Base-by-base conservation (phyloP, 2,888 invertebrate genomes). In the Spisula solida region DNA sequence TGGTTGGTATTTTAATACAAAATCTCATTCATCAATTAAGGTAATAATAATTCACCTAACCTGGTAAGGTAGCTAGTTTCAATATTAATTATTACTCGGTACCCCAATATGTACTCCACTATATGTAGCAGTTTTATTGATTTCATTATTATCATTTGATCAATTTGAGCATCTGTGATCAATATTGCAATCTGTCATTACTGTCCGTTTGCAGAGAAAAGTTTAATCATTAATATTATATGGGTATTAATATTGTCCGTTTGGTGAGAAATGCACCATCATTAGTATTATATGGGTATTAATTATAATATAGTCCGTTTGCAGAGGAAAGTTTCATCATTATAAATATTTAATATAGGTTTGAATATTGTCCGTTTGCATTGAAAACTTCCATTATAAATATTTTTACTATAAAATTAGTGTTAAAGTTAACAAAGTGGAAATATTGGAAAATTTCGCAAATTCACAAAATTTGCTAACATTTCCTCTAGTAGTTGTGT, bases 131-230 rank as follows among this genome's bases (percentile, higher is more conserved):
- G 18, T 56, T n/a, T 56, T 56, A 18, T n/a, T 56, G n/a, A 56
- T 20, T 56, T 56, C 56, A 25, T 4, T 20, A n/a, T n/a, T n/a
- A 8, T n/a, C 25, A 5, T 25, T 66, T 66, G 10, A n/a, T 66
- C 25, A 25, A 66, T 66, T 66, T 66, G 25, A 25, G n/a, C 25
- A 66, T 66, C 60, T 25, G 60, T 25, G n/a, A 66, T 66, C 60
- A 25, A 66, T 66, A 66, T n/a, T 66, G 60, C 60, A 66, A 66
- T 66, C 25, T 66, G 60, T 25, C 25, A 8, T 1, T 66, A 25
- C 25, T 66, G 60, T 66, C 60, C n/a, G 60, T 25, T 10, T 66
- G 60, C 60, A 60, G 60, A 25, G 60, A 66, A n/a, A 66, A n/a
- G 25, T 66, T 25, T 25, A 6, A 0, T 25, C 60, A 10, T 66